phyloP scores from a whole-genome alignment of 2,113 vertebrate genomes.

The Onychorhynchus coronatus region DNA sequence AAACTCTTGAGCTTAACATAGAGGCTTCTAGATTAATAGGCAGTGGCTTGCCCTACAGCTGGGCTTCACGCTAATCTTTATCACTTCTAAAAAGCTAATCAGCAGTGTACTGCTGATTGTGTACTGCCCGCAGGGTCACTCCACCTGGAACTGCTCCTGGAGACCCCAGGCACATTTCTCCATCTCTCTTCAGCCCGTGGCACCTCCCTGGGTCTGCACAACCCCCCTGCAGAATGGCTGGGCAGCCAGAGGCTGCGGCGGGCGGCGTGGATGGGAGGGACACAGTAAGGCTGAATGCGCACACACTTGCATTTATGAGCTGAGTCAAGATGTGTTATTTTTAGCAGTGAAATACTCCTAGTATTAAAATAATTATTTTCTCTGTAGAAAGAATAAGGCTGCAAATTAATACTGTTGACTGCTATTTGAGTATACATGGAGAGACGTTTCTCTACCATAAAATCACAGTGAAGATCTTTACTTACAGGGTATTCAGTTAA shows the following conservation, averaged over 20 bases:
- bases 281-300: background rate
- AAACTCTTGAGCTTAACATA: background rate
- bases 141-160: background rate
- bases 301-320: background rate
- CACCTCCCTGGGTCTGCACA: background rate
- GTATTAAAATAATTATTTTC: background rate
- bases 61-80: background rate
- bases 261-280: background rate
- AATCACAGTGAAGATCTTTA: background rate
- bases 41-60: background rate
- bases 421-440: background rate
- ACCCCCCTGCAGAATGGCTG: background rate
- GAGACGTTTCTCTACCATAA: background rate
- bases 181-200: background rate
- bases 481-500: background rate
- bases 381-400: background rate
- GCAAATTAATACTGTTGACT: background rate
- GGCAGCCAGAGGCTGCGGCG: accelerated
- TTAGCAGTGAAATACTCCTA: background rate
- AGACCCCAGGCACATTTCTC: background rate
- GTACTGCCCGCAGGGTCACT: background rate
- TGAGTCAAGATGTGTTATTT: background rate
- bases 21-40: background rate
- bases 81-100: background rate
- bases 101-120: accelerated